Percentiles rank a stretch among this genome's conserved stretches.
Evolutionary conservation across 2,797 vertebrate genomes (phyloP).

Genomic region (Hydrolagus colliei): DNA sequence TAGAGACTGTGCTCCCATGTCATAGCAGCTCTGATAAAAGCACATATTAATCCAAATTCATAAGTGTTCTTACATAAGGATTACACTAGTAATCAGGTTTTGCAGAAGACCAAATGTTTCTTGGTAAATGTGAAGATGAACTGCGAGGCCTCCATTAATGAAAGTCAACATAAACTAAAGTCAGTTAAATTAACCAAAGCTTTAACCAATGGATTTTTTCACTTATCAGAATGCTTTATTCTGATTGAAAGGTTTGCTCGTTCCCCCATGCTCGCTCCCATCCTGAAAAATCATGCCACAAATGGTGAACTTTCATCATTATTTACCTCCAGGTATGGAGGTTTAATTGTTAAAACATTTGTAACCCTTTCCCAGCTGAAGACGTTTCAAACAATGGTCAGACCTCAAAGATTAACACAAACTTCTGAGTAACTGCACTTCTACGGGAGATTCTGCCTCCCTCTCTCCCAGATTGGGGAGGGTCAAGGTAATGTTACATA

Average conservation of each 20-base stretch:
- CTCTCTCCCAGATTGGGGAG: not conserved
- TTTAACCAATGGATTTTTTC: not conserved
- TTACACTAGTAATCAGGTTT: not conserved
- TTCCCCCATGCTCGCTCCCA: not conserved
- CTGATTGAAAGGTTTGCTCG: not conserved
- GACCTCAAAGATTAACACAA: constrained; percentile 10
- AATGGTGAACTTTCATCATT: not conserved
- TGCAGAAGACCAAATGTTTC: not conserved
- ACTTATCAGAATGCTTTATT: not conserved
- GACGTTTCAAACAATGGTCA: not conserved
- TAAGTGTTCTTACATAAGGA: not conserved
- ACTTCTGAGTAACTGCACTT: not conserved
- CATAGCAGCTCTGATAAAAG: not conserved
- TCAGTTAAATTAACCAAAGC: not conserved
- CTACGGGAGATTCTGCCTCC: not conserved
- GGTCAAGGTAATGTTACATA: not conserved
- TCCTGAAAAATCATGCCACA: constrained; percentile 8
- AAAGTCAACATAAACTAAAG: not conserved
- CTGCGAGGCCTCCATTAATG: not conserved
- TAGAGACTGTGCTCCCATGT: not conserved
- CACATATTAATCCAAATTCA: not conserved
- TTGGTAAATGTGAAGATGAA: constrained; percentile 20
- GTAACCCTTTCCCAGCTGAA: not conserved
- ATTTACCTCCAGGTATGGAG: not conserved
- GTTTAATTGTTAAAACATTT: not conserved